A percentile compares a stretch with the other conserved stretches of the same genome.
Conservation (phyloP, 2,888 invertebrate species). For the Pachymerium ferrugineum region DNA sequence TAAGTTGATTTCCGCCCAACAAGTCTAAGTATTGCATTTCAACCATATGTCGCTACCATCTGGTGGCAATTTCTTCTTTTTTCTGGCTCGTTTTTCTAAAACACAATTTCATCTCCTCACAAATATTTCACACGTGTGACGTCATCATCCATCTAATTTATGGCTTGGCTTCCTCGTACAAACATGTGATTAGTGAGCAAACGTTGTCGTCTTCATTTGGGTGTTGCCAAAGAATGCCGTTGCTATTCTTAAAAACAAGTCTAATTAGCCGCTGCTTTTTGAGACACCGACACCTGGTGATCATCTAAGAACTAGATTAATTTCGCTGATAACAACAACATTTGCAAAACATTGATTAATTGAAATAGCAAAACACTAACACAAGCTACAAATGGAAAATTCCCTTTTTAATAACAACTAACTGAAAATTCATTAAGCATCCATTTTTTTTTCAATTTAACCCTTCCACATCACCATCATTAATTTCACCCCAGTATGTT, state of each 20-base stretch:
- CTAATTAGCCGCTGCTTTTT: background rate
- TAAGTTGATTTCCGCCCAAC: slow-evolving; percentile 16
- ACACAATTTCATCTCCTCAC: slow-evolving; percentile 10
- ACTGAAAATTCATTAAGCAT: no score
- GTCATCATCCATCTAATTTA: slow-evolving; percentile 4
- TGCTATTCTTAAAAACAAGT: background rate
- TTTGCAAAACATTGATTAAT: background rate
- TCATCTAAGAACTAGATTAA: background rate
- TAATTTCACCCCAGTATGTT: no score
- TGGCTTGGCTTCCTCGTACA: slow-evolving; percentile 17
- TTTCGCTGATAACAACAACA: background rate
- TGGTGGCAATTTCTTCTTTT: background rate
- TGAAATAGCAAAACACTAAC: no score
- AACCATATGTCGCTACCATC: background rate
- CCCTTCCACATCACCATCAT: no score
- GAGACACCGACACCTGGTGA: background rate
- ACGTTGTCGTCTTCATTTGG: slow-evolving; percentile 2
- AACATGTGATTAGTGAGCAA: slow-evolving; percentile 8
- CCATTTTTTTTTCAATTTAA: no score
- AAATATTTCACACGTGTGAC: slow-evolving; percentile 25
- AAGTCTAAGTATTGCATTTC: background rate
- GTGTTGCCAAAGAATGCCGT: background rate
- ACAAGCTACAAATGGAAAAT: no score
- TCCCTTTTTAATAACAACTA: no score
- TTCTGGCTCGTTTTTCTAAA: background rate